Base-by-base conservation (phyloP, 2,113 vertebrate species). In the Paratilapia polleni region DNA sequence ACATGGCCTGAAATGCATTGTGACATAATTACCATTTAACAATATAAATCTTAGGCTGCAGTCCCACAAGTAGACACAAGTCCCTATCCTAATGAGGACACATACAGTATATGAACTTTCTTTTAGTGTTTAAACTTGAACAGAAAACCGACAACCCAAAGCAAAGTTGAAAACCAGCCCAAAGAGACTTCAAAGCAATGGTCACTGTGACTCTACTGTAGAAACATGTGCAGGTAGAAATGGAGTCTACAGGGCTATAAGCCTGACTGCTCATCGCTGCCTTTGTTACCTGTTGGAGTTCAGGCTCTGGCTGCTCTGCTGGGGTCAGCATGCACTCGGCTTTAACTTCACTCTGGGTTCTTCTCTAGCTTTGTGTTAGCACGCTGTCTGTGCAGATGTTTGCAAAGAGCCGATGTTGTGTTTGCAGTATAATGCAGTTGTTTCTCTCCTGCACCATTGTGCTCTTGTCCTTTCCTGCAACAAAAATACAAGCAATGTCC, bases 31-130 rank as follows among this genome's bases (percentile, higher is more conserved):
- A 47, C 15, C 43, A 70, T 7, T 20, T 54, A 20, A 8, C 49
- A 7, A 1, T 20, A 70, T 49, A 68, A 68, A 24, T 14, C 38
- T 47, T 47, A 43, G 38, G 38, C 38, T 68, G 26, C 64, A 26
- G 24, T 15, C 47, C 0, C 41, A 47, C 38, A 68, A 22, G 47
- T 0, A 47, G 41, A 49, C 41, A 26, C 14, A 26, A 68, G 47
- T 22, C 15, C 22, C 41, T 28, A 26, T 19, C 64, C 15, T 47
- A 47, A 47, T 41, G 22, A 3, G 26, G 41, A 43, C 64, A 52
- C 24, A n/a, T 24, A 24, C 43, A 14, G 0, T 0, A 15, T 3
- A 0, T 36, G n/a, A n/a, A n/a, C n/a, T 41, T 41, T 3, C 4
- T 60, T 62, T 62, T 47, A 2, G 13, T 47, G 43, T 15, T 47